A percentile compares a stretch with the other conserved stretches of the same genome.
Conservation (phyloP, 1,140 invertebrate genomes). For the Wasmannia auropunctata region DNA sequence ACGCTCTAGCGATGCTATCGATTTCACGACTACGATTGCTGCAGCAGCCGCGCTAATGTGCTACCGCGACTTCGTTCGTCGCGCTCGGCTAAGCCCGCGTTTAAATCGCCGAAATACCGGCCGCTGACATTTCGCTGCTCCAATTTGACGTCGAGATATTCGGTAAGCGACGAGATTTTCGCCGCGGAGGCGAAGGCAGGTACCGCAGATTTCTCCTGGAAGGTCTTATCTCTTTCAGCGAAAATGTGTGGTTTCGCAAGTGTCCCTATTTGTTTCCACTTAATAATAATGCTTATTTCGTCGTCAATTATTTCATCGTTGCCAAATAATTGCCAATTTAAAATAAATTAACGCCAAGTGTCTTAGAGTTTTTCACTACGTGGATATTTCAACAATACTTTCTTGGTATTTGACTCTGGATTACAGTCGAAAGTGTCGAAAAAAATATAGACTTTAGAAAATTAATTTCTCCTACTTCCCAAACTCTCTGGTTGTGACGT, state of each 20-base stretch:
- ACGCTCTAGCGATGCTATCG: conserved; percentile 29
- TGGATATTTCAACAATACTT: neutral
- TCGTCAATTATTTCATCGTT: neutral
- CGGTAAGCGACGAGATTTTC: neutral
- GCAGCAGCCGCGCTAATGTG: conserved; percentile 17
- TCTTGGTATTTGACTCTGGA: neutral
- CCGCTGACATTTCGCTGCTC: conserved; percentile 12
- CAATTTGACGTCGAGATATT: neutral
- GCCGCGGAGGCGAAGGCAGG: neutral
- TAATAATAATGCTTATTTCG: neutral
- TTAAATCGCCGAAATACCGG: conserved; percentile 41
- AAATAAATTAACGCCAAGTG: neutral
- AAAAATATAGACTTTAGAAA: neutral
- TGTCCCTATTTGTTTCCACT: neutral
- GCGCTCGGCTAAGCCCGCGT: neutral
- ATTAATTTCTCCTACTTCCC: neutral
- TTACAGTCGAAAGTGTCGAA: neutral
- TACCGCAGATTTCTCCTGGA: neutral
- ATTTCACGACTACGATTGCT: conserved; percentile 30
- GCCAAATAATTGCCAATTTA: neutral
- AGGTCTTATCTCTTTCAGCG: too few species aligned
- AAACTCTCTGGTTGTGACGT: neutral
- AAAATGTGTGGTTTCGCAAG: neutral
- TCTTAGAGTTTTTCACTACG: neutral
- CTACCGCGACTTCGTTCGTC: neutral